Conservation (phyloP, 2,113 vertebrate genomes). For the Polypterus senegalus region DNA sequence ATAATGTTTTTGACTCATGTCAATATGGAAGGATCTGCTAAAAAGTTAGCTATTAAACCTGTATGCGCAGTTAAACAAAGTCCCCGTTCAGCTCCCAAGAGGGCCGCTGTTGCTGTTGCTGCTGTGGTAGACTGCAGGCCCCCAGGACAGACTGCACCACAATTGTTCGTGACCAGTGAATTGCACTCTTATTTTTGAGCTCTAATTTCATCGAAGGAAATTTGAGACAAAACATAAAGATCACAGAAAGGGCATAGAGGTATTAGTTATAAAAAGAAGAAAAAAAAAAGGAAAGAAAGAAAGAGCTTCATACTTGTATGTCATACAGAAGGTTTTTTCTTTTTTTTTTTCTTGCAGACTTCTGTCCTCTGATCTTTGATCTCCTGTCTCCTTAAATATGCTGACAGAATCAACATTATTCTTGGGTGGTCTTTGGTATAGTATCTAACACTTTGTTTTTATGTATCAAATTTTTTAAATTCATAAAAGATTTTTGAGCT, state of each 20-base stretch:
- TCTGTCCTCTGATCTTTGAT: conserved; percentile 20
- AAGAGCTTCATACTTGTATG: conserved; percentile 38
- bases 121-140: conserved; percentile 7
- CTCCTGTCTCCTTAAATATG: conserved; percentile 29
- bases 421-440: conserved; percentile 40
- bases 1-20: too few species aligned
- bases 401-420: conserved; percentile 26
- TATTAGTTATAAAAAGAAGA: conserved; percentile 23
- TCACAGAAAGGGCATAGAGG: conserved; percentile 47
- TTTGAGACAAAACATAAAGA: conserved; percentile 41
- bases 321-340: conserved; percentile 44
- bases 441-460: too few species aligned
- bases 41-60: too few species aligned
- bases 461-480: too few species aligned
- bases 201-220: conserved; percentile 56
- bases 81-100: too few species aligned
- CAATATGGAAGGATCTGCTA: too few species aligned
- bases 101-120: too few species aligned
- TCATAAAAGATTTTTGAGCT: too few species aligned
- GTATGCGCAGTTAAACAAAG: too few species aligned
- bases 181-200: conserved; percentile 41
- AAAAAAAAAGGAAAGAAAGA: conserved; percentile 6
- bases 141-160: conserved; percentile 39
- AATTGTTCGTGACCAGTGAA: conserved; percentile 58
- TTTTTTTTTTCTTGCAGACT: conserved; percentile 28